Percentiles rank a stretch among this genome's conserved stretches.
Conservation (phyloP, 2,797 vertebrate species). For the Sebastes flavidus region DNA sequence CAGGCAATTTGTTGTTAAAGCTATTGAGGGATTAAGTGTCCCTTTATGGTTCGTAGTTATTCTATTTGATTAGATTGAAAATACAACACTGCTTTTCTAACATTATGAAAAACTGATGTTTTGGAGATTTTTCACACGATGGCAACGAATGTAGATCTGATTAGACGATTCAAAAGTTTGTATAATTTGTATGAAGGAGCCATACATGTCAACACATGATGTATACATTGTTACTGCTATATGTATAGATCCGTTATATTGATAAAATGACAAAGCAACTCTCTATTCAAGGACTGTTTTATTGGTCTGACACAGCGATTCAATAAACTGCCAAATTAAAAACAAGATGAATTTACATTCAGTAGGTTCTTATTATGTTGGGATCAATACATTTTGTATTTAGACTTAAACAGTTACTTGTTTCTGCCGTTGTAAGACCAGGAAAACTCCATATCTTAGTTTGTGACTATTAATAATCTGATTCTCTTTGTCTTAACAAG, state of each 20-base stretch:
- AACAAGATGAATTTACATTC: neutral
- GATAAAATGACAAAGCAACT: neutral
- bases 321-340: neutral
- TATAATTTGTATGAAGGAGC: neutral
- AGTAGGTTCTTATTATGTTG: neutral
- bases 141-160: neutral
- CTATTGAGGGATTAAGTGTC: neutral
- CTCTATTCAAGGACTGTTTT: neutral
- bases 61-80: neutral
- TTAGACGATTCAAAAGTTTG: neutral
- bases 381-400: neutral
- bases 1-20: neutral
- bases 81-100: neutral
- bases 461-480: neutral
- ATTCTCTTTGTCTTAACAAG: neutral
- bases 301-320: conserved; percentile 4
- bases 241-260: neutral
- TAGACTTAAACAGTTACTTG: neutral
- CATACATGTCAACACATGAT: neutral
- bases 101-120: neutral
- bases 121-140: neutral
- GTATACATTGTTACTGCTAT: neutral
- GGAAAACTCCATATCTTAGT: neutral
- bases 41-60: neutral
- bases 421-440: neutral